Evolutionary conservation across 2,888 invertebrate species (phyloP).

Genomic region (Drosophila pegasa): DNA sequence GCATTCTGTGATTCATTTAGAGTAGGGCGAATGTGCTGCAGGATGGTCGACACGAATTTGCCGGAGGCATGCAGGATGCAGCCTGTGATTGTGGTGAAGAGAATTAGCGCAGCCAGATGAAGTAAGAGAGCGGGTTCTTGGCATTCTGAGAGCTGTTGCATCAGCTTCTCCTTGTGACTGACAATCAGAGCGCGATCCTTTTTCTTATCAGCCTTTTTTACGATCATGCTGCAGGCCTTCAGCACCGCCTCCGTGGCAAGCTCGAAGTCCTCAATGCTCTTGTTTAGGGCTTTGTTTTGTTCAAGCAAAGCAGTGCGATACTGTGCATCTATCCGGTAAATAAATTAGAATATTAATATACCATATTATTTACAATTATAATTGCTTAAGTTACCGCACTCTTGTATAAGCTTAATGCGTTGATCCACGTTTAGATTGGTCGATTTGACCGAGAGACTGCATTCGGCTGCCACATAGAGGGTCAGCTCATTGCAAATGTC

Average conservation of each 20-base stretch:
- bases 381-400: slow-evolving; percentile 83
- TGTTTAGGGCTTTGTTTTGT: slow-evolving; percentile 89
- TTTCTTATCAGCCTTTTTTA: slow-evolving; percentile 96
- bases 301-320: slow-evolving; percentile 88
- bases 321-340: slow-evolving; percentile 86
- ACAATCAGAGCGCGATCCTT: slow-evolving; percentile 91
- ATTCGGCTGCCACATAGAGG: slow-evolving; percentile 91
- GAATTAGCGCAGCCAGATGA: slow-evolving; percentile 90
- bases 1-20: slow-evolving; percentile 88
- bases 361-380: background rate
- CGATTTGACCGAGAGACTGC: slow-evolving; percentile 87
- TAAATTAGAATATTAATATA: background rate
- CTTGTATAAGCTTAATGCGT: slow-evolving; percentile 89
- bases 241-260: slow-evolving; percentile 90
- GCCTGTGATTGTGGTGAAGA: slow-evolving; percentile 93
- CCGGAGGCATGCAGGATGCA: slow-evolving; percentile 96
- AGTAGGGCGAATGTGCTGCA: slow-evolving; percentile 89
- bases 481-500: slow-evolving; percentile 93
- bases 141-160: slow-evolving; percentile 91
- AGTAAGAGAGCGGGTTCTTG: slow-evolving; percentile 92
- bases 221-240: slow-evolving; percentile 90
- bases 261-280: slow-evolving; percentile 92
- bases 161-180: slow-evolving; percentile 92
- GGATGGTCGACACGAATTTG: slow-evolving; percentile 93
- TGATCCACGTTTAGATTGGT: slow-evolving; percentile 87